Evolutionary conservation across 1,140 invertebrate genomes (phyloP).

Genomic region (Drosophila neocordata): DNA sequence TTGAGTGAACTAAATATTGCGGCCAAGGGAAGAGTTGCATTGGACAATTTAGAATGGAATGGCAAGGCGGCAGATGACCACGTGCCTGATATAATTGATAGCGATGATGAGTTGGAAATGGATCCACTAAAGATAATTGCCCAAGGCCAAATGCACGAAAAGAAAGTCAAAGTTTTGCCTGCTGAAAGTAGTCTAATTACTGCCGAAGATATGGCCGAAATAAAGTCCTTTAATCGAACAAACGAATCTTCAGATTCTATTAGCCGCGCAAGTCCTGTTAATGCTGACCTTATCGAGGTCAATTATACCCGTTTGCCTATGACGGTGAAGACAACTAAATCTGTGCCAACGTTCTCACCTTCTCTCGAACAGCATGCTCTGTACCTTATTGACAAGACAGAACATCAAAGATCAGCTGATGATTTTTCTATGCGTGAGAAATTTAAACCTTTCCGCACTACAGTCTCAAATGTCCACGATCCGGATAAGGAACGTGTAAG

Average conservation of each 20-base stretch:
- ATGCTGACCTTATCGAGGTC: constrained; percentile 57
- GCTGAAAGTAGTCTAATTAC: constrained; percentile 85
- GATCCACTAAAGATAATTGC: constrained; percentile 88
- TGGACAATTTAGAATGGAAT: constrained; percentile 88
- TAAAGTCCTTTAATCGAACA: constrained; percentile 81
- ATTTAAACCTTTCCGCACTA: constrained; percentile 87
- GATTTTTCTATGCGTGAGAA: constrained; percentile 74
- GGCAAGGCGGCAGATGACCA: constrained; percentile 78
- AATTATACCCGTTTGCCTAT: constrained; percentile 44
- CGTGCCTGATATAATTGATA: constrained; percentile 84
- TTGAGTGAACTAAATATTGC: constrained; percentile 86
- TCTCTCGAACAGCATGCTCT: constrained; percentile 84
- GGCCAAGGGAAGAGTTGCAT: constrained; percentile 84
- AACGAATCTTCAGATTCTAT: constrained; percentile 51
- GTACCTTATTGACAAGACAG: constrained; percentile 85
- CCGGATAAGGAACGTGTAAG: constrained; percentile 85
- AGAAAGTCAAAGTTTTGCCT: constrained; percentile 84
- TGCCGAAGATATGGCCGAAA: constrained; percentile 85
- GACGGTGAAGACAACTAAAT: constrained; percentile 1
- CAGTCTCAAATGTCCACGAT: constrained; percentile 86
- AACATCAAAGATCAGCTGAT: constrained; percentile 81
- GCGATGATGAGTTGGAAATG: constrained; percentile 86
- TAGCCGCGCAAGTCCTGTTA: constrained; percentile 11
- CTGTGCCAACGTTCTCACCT: neutral
- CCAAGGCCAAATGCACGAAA: constrained; percentile 85